These are phyloP conservation scores for Actinemys pallida DNA, from an alignment of 2,113 vertebrate species.

Conservation along the genomic window DNA sequence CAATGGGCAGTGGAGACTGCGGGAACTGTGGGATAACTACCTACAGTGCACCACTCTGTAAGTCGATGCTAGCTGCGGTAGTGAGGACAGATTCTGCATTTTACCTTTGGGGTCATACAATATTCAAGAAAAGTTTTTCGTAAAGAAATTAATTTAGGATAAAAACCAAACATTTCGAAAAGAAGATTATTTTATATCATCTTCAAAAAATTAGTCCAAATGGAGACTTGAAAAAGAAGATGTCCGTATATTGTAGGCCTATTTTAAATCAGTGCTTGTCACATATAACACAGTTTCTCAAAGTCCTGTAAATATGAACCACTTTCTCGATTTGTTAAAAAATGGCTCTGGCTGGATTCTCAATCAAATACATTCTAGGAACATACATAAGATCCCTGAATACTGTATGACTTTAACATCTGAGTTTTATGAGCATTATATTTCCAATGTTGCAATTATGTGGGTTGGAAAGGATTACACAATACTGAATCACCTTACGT, in stretches of 20 bases:
- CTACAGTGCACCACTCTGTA: too few relatives aligned
- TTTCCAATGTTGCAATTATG: slow-evolving; percentile 57
- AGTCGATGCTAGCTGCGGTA: too few relatives aligned
- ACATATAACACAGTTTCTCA: not conserved
- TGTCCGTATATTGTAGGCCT: not conserved
- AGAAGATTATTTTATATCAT: slow-evolving; percentile 1
- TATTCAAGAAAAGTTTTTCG: slow-evolving; percentile 70
- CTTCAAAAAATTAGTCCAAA: slow-evolving; percentile 30
- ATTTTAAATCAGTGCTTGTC: not conserved
- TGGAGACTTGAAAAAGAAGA: not conserved
- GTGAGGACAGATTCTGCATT: slow-evolving; percentile 58
- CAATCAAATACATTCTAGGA: not conserved
- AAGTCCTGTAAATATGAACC: not conserved
- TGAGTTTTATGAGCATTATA: slow-evolving; percentile 18
- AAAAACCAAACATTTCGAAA: slow-evolving; percentile 70
- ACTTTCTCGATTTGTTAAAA: not conserved
- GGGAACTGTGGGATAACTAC: too few relatives aligned
- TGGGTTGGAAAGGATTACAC: slow-evolving; percentile 63
- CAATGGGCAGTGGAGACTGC: too few relatives aligned
- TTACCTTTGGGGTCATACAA: slow-evolving; percentile 73
- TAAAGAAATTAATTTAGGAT: slow-evolving; percentile 73
- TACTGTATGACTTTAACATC: slow-evolving; percentile 9
- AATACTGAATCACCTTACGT: slow-evolving; percentile 56
- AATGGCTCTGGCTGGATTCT: not conserved
- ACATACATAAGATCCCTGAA: not conserved